These are phyloP conservation scores for Ambastaia sidthimunki DNA, from an alignment of 2,797 vertebrate genomes.

Conservation along the genomic window DNA sequence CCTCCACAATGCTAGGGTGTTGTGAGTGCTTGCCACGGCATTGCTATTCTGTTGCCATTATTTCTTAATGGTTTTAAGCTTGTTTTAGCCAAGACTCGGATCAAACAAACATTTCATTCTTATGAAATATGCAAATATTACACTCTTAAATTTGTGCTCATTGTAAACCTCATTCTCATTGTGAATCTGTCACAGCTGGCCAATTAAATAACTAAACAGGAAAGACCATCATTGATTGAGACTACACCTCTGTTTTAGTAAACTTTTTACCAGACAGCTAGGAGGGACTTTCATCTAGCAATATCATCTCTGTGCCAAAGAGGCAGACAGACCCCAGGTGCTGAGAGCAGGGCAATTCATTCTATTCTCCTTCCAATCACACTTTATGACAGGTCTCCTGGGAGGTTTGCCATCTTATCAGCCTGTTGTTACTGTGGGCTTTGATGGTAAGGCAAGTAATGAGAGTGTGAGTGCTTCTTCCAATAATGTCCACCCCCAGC, in stretches of 20 bases:
- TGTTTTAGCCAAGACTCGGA: background rate
- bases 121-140: background rate
- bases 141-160: background rate
- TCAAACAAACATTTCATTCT: background rate
- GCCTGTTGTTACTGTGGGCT: conserved; percentile 41
- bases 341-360: conserved; percentile 47
- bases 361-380: conserved; percentile 39
- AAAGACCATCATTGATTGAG: conserved; percentile 26
- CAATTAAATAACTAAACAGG: conserved; percentile 26
- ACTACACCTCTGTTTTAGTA: conserved; percentile 9
- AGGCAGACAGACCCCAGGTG: conserved; percentile 54
- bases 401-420: conserved; percentile 54
- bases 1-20: background rate
- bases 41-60: background rate
- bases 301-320: conserved; percentile 24
- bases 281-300: conserved; percentile 40
- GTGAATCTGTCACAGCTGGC: background rate
- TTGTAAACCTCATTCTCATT: background rate
- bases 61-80: background rate
- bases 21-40: background rate
- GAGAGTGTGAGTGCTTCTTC: conserved; percentile 21
- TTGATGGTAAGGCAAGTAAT: conserved; percentile 47
- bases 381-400: conserved; percentile 33
- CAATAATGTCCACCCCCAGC: conserved; percentile 26
- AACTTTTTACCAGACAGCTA: conserved; percentile 1